These are phyloP conservation scores for Tribolium castaneum DNA, from an alignment of 1,140 invertebrate species.

Conservation along the genomic window DNA sequence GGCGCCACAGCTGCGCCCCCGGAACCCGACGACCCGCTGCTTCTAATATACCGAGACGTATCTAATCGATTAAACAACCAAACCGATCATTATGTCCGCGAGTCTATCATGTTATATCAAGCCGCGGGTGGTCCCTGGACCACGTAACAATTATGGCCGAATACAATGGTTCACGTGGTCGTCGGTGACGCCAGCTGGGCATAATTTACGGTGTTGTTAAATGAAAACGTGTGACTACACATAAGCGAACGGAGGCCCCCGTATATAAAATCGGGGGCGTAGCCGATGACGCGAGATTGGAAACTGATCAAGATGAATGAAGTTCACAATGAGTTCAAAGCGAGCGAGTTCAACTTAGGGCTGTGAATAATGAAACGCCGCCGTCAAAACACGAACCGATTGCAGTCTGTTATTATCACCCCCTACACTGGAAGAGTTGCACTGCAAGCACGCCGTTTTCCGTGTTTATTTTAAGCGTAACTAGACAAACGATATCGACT, in stretches of 20 bases:
- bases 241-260: conserved; percentile 11
- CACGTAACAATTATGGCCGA: conserved; percentile 17
- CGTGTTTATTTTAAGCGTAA: conserved; percentile 25
- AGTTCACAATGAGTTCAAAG: conserved; percentile 47
- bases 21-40: conserved; percentile 39
- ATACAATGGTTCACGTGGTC: conserved; percentile 3
- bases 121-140: conserved; percentile 42
- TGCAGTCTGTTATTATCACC: background rate
- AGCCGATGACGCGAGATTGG: conserved; percentile 53
- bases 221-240: conserved; percentile 38
- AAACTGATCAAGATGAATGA: conserved; percentile 55
- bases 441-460: background rate
- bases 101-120: conserved; percentile 41
- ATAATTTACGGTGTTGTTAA: conserved; percentile 35
- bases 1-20: conserved; percentile 35
- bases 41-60: conserved; percentile 48
- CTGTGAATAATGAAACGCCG: conserved; percentile 14
- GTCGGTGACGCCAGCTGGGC: background rate
- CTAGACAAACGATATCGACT: conserved; percentile 1
- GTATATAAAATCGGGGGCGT: conserved; percentile 23
- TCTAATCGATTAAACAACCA: conserved; percentile 53
- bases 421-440: background rate
- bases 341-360: background rate
- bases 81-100: conserved; percentile 48
- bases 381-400: conserved; percentile 24